phyloP scores from a whole-genome alignment of 2,797 vertebrate species.

The Lutjanus campechanus region DNA sequence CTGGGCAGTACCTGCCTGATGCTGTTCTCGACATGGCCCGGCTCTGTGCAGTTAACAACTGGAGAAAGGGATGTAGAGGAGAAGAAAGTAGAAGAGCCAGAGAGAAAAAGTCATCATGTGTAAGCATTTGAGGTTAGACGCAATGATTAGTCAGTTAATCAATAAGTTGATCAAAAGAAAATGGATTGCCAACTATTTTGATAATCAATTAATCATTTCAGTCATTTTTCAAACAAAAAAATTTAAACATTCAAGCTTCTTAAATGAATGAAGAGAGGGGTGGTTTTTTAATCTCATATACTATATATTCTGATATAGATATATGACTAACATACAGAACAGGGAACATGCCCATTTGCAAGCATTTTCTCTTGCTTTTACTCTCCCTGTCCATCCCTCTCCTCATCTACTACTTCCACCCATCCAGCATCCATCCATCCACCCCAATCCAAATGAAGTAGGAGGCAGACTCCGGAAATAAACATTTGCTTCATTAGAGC shows the following conservation, averaged over 20 bases:
- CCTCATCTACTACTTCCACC: constrained; percentile 35
- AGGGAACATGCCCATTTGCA: background rate
- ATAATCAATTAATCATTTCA: no score
- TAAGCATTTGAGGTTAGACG: background rate
- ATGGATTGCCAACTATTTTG: no score
- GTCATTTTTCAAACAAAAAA: no score
- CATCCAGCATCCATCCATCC: constrained; percentile 60
- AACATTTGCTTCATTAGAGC: constrained; percentile 80
- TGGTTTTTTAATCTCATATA: background rate
- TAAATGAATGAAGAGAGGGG: background rate
- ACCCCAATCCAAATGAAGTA: constrained; percentile 68
- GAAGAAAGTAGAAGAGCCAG: constrained; percentile 18
- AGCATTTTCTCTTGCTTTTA: background rate
- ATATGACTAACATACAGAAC: background rate
- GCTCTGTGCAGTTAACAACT: constrained; percentile 99
- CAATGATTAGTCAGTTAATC: no score
- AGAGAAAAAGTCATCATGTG: constrained; percentile 17
- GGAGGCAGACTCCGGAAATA: constrained; percentile 72
- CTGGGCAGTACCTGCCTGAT: constrained; percentile 91
- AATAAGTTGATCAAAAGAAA: no score
- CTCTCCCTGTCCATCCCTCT: constrained; percentile 26
- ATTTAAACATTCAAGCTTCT: no score
- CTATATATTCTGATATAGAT: background rate
- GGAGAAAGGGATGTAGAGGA: constrained; percentile 23
- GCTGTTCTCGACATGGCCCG: constrained; percentile 95